phyloP scores from a whole-genome alignment of 2,797 vertebrate genomes.

The Macropodus opercularis region DNA sequence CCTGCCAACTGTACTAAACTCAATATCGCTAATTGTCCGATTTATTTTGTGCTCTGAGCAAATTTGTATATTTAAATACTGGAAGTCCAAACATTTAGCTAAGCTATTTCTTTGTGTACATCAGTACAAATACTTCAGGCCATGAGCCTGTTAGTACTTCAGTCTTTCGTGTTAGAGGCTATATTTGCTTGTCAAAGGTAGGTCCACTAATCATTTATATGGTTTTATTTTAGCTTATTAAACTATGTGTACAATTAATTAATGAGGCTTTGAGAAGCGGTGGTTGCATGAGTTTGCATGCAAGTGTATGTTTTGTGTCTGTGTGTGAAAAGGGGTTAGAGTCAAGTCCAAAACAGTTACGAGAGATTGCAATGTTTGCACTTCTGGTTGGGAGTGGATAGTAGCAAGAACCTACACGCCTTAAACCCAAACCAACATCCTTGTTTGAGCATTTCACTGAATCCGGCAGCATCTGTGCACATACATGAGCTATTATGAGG shows the following conservation, averaged over 20 bases:
- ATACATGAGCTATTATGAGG: not conserved
- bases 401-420: conserved; percentile 19
- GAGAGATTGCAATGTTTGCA: conserved; percentile 53
- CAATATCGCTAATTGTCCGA: not conserved
- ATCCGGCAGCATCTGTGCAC: conserved; percentile 18
- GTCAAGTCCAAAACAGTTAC: conserved; percentile 25
- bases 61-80: not conserved
- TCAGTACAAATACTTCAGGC: conserved; percentile 14
- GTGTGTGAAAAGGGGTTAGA: conserved; percentile 5
- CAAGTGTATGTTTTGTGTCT: not conserved
- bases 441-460: conserved; percentile 49
- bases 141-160: not conserved
- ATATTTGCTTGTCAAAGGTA: conserved; percentile 15
- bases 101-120: not conserved
- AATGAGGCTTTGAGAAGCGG: conserved; percentile 22
- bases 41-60: conserved; percentile 2
- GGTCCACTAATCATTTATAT: not conserved
- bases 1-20: not conserved
- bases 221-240: conserved; percentile 26
- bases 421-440: conserved; percentile 42
- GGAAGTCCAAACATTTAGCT: not conserved
- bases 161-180: not conserved
- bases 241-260: conserved; percentile 5
- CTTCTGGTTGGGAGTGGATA: conserved; percentile 39
- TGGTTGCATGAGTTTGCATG: conserved; percentile 3